phyloP scores from a whole-genome alignment of 2,113 vertebrate species.

The Notarius lentiginosus region DNA sequence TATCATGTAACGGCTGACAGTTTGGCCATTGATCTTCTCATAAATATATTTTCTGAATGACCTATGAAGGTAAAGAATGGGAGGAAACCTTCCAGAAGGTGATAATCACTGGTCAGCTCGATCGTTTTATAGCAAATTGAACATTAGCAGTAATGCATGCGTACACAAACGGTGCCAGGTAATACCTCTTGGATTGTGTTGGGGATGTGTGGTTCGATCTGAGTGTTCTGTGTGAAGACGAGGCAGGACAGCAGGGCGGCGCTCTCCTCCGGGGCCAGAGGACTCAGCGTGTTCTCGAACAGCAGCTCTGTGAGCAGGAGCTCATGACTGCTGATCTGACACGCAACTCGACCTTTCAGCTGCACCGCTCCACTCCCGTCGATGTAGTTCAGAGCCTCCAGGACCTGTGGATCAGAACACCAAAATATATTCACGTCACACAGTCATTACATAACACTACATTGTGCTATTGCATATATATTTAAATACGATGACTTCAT shows the following conservation, averaged over 20 bases:
- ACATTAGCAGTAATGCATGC: neutral
- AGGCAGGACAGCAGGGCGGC: slow-evolving; percentile 87
- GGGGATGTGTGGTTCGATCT: slow-evolving; percentile 80
- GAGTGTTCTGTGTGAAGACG: slow-evolving; percentile 83
- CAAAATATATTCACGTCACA: neutral
- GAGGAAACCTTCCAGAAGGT: neutral
- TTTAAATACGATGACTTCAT: no score
- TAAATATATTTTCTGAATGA: neutral
- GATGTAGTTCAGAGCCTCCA: slow-evolving; percentile 83
- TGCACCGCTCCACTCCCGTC: slow-evolving; percentile 81
- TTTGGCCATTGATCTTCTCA: neutral
- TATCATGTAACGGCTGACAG: neutral
- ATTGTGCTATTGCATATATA: no score
- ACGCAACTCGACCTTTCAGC: slow-evolving; percentile 87
- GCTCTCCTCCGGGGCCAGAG: slow-evolving; percentile 85
- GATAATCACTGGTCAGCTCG: neutral
- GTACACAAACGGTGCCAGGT: neutral
- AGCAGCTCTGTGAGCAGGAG: slow-evolving; percentile 88
- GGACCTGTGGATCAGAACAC: slow-evolving; percentile 68
- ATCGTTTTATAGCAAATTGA: neutral
- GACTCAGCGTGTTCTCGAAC: slow-evolving; percentile 84
- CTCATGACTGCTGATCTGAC: slow-evolving; percentile 90
- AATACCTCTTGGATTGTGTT: slow-evolving; percentile 81
- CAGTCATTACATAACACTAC: neutral
- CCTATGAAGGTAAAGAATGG: neutral